Percentiles rank a stretch among this genome's conserved stretches.
Evolutionary conservation across 2,888 invertebrate genomes (phyloP).

Genomic region (Herminia tarsipennalis): DNA sequence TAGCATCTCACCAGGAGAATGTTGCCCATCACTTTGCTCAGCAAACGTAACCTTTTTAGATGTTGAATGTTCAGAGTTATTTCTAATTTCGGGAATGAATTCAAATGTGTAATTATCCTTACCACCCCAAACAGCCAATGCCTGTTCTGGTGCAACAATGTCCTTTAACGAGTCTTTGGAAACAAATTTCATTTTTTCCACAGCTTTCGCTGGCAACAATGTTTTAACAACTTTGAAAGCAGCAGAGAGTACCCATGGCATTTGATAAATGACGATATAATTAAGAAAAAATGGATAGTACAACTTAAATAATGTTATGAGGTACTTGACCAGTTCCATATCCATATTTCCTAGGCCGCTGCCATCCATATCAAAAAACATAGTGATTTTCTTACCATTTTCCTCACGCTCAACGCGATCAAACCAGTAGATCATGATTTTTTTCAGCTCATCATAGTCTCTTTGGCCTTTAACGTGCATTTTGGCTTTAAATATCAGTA

Average conservation of each 20-base stretch:
- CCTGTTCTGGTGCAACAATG: slow-evolving; percentile 90
- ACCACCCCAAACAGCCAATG: slow-evolving; percentile 93
- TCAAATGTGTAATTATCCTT: slow-evolving; percentile 89
- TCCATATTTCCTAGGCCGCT: slow-evolving; percentile 95
- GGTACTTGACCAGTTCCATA: slow-evolving; percentile 95
- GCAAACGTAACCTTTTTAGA: slow-evolving; percentile 78
- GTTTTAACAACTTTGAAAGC: slow-evolving; percentile 96
- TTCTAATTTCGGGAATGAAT: slow-evolving; percentile 87
- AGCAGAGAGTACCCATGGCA: slow-evolving; percentile 97
- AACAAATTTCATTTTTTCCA: slow-evolving; percentile 94
- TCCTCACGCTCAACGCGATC: slow-evolving; percentile 91
- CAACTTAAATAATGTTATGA: slow-evolving; percentile 93
- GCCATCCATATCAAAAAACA: slow-evolving; percentile 96
- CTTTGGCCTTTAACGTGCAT: slow-evolving; percentile 92
- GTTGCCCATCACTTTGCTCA: slow-evolving; percentile 67
- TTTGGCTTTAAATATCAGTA: slow-evolving; percentile 93
- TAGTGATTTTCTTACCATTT: slow-evolving; percentile 90
- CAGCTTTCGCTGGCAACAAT: slow-evolving; percentile 94
- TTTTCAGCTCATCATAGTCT: slow-evolving; percentile 91
- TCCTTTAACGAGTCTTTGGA: slow-evolving; percentile 90
- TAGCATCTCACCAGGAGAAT: slow-evolving; percentile 85
- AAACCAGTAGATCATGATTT: slow-evolving; percentile 94
- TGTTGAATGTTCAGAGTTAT: slow-evolving; percentile 66
- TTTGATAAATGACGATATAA: slow-evolving; percentile 95
- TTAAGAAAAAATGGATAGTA: slow-evolving; percentile 96